Percentiles rank a stretch among this genome's conserved stretches.
Conservation (phyloP, 2,797 vertebrate species). For the Carduelis carduelis region DNA sequence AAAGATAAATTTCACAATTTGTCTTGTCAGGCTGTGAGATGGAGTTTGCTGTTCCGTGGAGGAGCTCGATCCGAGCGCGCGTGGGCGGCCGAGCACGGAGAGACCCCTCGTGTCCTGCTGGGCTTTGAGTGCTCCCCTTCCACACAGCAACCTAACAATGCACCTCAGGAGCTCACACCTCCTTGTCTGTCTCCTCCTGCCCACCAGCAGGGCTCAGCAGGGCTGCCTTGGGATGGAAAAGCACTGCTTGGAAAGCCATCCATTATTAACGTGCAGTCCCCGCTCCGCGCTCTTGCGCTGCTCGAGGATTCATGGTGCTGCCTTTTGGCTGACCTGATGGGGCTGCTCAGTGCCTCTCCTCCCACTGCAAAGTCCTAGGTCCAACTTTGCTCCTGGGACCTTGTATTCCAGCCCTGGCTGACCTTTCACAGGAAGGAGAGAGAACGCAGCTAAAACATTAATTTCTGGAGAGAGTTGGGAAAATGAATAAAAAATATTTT, state of each 20-base stretch:
- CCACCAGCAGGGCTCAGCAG: fast-evolving
- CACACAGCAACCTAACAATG: background rate
- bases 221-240: background rate
- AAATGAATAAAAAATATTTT: background rate
- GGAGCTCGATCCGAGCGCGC: fast-evolving
- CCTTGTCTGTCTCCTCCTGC: background rate
- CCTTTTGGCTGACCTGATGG: background rate
- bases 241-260: background rate
- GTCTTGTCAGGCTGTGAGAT: conserved; percentile 52
- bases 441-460: background rate
- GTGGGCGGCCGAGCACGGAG: background rate
- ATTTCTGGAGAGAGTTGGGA: background rate
- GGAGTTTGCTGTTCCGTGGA: conserved; percentile 1
- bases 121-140: background rate
- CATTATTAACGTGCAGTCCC: background rate
- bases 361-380: background rate
- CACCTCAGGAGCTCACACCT: fast-evolving
- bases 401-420: fast-evolving
- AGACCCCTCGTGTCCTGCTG: background rate
- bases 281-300: fast-evolving
- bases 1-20: conserved; percentile 62
- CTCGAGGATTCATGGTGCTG: background rate
- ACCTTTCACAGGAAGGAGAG: background rate
- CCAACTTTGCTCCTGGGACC: background rate
- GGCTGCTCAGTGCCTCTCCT: background rate